Conservation (phyloP, 2,113 vertebrate species). For the Hippocampus mohnikei region DNA sequence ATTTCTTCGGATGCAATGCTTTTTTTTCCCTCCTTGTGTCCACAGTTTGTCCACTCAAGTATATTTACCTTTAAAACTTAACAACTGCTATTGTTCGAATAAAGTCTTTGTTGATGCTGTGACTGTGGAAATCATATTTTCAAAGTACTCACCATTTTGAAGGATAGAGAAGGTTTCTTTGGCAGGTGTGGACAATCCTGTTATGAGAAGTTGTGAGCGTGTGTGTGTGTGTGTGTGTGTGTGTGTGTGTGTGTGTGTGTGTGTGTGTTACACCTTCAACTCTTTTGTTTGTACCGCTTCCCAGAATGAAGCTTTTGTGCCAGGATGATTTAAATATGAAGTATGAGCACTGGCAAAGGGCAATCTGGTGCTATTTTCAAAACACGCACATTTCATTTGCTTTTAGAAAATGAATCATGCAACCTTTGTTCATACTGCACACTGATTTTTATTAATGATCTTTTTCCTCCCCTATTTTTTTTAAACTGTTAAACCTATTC, state of each 20-base stretch:
- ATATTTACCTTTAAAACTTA: constrained; percentile 27
- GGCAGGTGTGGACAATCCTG: constrained; percentile 68
- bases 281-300: constrained; percentile 51
- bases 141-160: constrained; percentile 46
- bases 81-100: constrained; percentile 42
- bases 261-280: constrained; percentile 51
- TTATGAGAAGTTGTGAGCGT: constrained; percentile 50
- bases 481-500: background rate
- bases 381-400: constrained; percentile 12
- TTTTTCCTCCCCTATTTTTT: background rate
- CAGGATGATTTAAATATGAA: constrained; percentile 46
- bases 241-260: constrained; percentile 47
- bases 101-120: constrained; percentile 47
- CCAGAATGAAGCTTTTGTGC: constrained; percentile 37
- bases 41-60: background rate
- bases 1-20: background rate
- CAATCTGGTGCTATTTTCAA: constrained; percentile 23
- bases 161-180: constrained; percentile 53
- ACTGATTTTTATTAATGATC: background rate
- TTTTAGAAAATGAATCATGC: constrained; percentile 23
- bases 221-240: constrained; percentile 21
- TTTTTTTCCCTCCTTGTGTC: background rate
- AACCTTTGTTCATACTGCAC: background rate
- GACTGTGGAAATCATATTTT: constrained; percentile 64
- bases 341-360: constrained; percentile 5